Evolutionary conservation across 1,140 invertebrate genomes (phyloP).

Genomic region (Lethocerus indicus): DNA sequence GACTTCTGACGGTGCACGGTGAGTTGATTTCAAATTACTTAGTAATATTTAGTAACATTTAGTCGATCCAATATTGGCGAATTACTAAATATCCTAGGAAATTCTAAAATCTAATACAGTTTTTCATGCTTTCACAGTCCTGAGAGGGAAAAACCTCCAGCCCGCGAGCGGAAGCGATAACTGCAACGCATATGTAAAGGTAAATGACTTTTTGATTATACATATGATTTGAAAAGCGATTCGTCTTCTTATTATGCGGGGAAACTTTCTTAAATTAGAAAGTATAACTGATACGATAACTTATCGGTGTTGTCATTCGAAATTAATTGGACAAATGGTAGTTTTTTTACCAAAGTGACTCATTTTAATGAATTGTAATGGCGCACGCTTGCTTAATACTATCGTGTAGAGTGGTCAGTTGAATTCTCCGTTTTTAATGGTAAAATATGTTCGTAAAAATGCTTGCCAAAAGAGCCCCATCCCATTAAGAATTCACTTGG

Average conservation of each 20-base stretch:
- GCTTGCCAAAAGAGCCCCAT: no score
- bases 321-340: no score
- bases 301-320: neutral
- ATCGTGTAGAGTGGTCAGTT: no score
- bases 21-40: conserved; percentile 8
- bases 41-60: neutral
- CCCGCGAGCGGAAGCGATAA: conserved; percentile 16
- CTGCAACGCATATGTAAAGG: conserved; percentile 24
- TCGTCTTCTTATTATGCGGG: no score
- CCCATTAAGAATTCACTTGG: no score
- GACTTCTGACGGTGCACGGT: conserved; percentile 15
- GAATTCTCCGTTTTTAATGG: no score
- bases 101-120: conserved; percentile 3
- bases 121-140: conserved; percentile 18
- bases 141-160: conserved; percentile 19
- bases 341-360: no score
- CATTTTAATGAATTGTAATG: no score
- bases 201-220: conserved; percentile 13
- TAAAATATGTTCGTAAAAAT: no score
- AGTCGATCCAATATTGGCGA: neutral
- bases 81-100: conserved; percentile 1
- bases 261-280: neutral
- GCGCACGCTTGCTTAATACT: no score
- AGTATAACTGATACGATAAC: neutral
- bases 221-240: neutral